A percentile compares a stretch with the other conserved stretches of the same genome.
These are phyloP conservation scores for Drosophila silvestris DNA, from an alignment of 2,888 invertebrate species.

Conservation along the genomic window DNA sequence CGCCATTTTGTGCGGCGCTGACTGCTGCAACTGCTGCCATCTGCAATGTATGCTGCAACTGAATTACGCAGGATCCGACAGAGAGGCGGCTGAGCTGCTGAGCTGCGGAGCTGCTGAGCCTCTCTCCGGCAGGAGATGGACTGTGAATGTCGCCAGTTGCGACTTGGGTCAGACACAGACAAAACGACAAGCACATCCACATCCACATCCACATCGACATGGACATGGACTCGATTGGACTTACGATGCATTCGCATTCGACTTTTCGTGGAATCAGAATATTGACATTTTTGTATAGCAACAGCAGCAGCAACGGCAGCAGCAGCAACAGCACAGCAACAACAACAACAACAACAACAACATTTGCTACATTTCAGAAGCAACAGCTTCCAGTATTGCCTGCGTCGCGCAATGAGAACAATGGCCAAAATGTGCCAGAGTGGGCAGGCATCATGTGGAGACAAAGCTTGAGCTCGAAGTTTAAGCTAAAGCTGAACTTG, in stretches of 20 bases:
- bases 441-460: constrained; percentile 77
- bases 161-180: constrained; percentile 28
- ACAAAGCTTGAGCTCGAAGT: constrained; percentile 49
- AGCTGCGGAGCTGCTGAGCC: background rate
- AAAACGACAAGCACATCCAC: constrained; percentile 15
- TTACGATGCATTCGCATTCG: constrained; percentile 56
- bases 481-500: constrained; percentile 42
- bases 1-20: constrained; percentile 69
- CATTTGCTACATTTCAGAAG: constrained; percentile 67
- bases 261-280: constrained; percentile 84
- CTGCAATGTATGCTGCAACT: constrained; percentile 62
- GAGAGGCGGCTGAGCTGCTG: constrained; percentile 4
- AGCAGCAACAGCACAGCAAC: constrained; percentile 45
- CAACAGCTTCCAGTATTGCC: constrained; percentile 64
- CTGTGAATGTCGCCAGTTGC: constrained; percentile 47
- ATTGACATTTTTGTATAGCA: constrained; percentile 80
- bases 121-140: constrained; percentile 47
- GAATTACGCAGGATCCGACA: constrained; percentile 68
- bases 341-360: constrained; percentile 39
- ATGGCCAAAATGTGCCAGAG: constrained; percentile 76
- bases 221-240: constrained; percentile 36
- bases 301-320: constrained; percentile 32
- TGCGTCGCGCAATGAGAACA: constrained; percentile 57
- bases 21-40: constrained; percentile 40
- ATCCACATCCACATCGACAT: constrained; percentile 11